Percentiles rank a stretch among this genome's conserved stretches.
Evolutionary conservation across 2,113 vertebrate species (phyloP).

Genomic region (Tyrannus savana): DNA sequence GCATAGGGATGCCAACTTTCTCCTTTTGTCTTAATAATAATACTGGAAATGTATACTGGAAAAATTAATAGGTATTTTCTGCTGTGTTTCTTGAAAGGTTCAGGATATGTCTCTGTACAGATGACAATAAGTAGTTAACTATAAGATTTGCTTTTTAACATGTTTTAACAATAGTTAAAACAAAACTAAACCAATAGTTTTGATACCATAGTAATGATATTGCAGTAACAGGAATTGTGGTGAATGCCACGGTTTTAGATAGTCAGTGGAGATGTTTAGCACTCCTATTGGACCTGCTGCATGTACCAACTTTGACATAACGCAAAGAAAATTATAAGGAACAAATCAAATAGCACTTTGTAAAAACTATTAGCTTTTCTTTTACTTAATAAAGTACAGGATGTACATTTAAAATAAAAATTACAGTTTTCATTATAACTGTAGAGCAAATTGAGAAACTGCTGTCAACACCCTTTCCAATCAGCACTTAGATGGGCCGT

Average conservation of each 20-base stretch:
- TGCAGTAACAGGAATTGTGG: constrained; percentile 10
- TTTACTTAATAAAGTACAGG: neutral
- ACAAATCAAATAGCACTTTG: neutral
- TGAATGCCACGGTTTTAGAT: constrained; percentile 28
- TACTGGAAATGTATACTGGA: neutral
- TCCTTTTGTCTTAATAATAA: neutral
- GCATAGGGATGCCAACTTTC: neutral
- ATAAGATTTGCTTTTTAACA: constrained; percentile 27
- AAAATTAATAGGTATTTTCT: neutral
- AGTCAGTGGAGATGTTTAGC: constrained; percentile 22
- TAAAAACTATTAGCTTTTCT: constrained; percentile 11
- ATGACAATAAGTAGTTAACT: neutral
- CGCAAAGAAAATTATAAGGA: neutral
- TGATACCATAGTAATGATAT: constrained; percentile 23
- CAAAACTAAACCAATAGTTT: neutral
- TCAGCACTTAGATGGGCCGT: neutral
- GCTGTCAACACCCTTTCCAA: neutral
- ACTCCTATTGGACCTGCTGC: constrained; percentile 17
- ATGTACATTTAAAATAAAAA: neutral
- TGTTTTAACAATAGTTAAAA: constrained; percentile 30
- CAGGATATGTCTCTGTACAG: neutral
- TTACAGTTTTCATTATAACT: neutral
- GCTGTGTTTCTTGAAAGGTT: neutral
- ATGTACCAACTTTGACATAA: constrained; percentile 32
- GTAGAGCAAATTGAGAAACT: neutral